Evolutionary conservation across 2,797 vertebrate species (phyloP).

Genomic region (Ctenosaura bakeri): DNA sequence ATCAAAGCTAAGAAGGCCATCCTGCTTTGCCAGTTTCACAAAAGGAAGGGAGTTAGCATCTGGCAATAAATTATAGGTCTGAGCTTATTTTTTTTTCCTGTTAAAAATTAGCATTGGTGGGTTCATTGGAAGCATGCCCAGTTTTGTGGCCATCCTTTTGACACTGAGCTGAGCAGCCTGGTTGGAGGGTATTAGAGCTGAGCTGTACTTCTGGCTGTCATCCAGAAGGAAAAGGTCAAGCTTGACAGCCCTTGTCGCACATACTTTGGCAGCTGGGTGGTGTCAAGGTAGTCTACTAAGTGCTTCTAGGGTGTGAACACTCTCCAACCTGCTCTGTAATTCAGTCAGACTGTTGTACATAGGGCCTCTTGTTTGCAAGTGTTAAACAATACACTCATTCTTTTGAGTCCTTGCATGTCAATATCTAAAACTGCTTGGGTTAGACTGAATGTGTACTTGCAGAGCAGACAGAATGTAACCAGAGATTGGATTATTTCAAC

Average conservation of each 20-base stretch:
- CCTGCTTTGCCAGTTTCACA: background rate
- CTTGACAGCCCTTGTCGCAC: constrained; percentile 42
- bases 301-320: constrained; percentile 24
- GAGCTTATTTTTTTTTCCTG: background rate
- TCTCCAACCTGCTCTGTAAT: constrained; percentile 19
- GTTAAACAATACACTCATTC: background rate
- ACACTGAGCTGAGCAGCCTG: constrained; percentile 55
- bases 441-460: too few relatives aligned
- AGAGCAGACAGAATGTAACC: background rate
- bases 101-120: constrained; percentile 59
- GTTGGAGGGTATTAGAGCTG: constrained; percentile 66
- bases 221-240: constrained; percentile 58
- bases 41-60: constrained; percentile 42
- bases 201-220: constrained; percentile 59
- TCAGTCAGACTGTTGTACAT: background rate
- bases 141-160: constrained; percentile 47
- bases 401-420: background rate
- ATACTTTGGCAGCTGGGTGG: constrained; percentile 17
- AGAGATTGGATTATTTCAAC: background rate
- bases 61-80: constrained; percentile 50
- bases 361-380: background rate
- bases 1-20: background rate
- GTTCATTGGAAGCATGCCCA: constrained; percentile 61
- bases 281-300: constrained; percentile 6
- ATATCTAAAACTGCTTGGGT: background rate